These are phyloP conservation scores for Toxostoma redivivum DNA, from an alignment of 2,113 vertebrate genomes.

Conservation along the genomic window DNA sequence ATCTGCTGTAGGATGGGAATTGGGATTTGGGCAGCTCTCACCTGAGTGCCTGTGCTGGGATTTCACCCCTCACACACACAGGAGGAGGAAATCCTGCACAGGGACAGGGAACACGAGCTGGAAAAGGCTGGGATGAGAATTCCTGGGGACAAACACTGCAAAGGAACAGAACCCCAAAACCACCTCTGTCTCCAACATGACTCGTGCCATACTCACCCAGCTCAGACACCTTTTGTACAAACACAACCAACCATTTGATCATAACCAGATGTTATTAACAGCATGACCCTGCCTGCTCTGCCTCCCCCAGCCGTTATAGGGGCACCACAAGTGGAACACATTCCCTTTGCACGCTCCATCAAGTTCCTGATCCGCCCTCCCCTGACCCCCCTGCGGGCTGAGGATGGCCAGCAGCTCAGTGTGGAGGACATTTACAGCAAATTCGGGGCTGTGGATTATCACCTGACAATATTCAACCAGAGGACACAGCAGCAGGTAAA, in stretches of 20 bases:
- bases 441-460: conserved; percentile 12
- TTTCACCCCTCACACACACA: not conserved
- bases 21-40: not conserved
- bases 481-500: conserved; percentile 67
- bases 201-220: not conserved
- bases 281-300: not conserved
- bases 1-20: not conserved
- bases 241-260: not conserved
- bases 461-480: conserved; percentile 44
- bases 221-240: not conserved
- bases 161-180: not conserved
- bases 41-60: not conserved
- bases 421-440: conserved; percentile 68
- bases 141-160: not conserved
- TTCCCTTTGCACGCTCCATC: conserved; percentile 57
- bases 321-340: conserved; percentile 52
- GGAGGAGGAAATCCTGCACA: not conserved
- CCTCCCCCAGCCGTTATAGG: conserved; percentile 61
- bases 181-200: not conserved
- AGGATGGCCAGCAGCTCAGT: not conserved
- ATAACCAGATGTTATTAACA: not conserved
- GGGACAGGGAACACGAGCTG: not conserved
- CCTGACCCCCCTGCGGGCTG: not conserved
- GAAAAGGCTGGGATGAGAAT: not conserved
- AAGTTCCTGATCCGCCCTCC: conserved; percentile 57